Evolutionary conservation across 2,888 invertebrate genomes (phyloP).

Genomic region (Loripinus fragilis): DNA sequence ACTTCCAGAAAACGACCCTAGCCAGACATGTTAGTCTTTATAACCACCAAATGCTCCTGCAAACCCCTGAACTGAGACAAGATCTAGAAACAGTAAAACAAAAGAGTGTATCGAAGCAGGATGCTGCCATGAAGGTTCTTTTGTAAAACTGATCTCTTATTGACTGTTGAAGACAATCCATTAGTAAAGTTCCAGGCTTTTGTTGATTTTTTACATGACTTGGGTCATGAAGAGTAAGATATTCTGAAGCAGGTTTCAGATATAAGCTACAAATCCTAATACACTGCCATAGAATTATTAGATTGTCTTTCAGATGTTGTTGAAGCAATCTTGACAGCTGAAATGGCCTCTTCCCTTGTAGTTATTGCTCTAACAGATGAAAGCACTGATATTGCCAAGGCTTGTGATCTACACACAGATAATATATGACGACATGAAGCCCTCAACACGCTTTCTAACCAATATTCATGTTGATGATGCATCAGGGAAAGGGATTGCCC

Average conservation of each 20-base stretch:
- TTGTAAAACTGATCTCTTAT: not conserved
- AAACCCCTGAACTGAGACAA: no score
- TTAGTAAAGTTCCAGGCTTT: not conserved
- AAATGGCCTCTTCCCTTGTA: no score
- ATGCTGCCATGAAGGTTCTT: constrained; percentile 6
- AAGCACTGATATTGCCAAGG: no score
- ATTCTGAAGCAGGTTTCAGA: not conserved
- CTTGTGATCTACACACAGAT: no score
- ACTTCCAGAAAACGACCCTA: no score
- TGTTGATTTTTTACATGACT: not conserved
- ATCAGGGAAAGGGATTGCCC: no score
- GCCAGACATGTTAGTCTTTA: no score
- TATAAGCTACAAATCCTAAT: not conserved
- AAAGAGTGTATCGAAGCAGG: not conserved
- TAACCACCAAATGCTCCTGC: no score
- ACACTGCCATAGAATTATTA: not conserved
- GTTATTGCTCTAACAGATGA: no score
- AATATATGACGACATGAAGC: no score
- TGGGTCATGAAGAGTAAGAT: not conserved
- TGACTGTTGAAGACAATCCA: not conserved
- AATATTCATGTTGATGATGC: no score
- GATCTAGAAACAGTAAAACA: not conserved
- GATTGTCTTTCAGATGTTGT: not conserved
- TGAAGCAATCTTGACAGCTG: not conserved
- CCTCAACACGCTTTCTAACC: no score